Evolutionary conservation across 2,113 vertebrate genomes (phyloP).

Genomic region (Echinops telfairi): DNA sequence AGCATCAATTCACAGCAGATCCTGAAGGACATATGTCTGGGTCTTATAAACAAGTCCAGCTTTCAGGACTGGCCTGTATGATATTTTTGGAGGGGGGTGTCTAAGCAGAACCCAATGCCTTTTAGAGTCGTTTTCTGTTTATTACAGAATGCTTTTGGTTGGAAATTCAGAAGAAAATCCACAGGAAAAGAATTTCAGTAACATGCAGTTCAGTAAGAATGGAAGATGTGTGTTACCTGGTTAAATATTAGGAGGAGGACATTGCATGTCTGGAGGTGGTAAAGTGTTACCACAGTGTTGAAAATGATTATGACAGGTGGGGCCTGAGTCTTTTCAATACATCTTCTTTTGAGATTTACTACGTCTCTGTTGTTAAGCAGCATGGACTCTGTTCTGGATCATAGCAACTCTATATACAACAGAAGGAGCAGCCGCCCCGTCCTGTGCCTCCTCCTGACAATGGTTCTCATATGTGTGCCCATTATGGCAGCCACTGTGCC

Average conservation of each 20-base stretch:
- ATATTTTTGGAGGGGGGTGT: neutral
- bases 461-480: too few relatives aligned
- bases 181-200: neutral
- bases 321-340: neutral
- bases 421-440: too few relatives aligned
- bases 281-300: neutral
- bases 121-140: neutral
- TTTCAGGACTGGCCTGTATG: neutral
- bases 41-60: constrained; percentile 31
- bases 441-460: too few relatives aligned
- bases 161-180: neutral
- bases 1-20: neutral
- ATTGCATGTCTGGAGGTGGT: too few relatives aligned
- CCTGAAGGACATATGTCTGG: neutral
- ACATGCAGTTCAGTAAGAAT: constrained; percentile 9
- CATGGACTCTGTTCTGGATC: too few relatives aligned
- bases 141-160: neutral
- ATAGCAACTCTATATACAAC: too few relatives aligned
- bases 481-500: too few relatives aligned
- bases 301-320: neutral
- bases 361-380: neutral
- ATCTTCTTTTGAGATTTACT: constrained; percentile 23
- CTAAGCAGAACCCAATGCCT: neutral
- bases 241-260: too few relatives aligned
- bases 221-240: neutral